Base-by-base conservation (phyloP, 2,888 invertebrate species). In the Melikaiella ostensackeni region DNA sequence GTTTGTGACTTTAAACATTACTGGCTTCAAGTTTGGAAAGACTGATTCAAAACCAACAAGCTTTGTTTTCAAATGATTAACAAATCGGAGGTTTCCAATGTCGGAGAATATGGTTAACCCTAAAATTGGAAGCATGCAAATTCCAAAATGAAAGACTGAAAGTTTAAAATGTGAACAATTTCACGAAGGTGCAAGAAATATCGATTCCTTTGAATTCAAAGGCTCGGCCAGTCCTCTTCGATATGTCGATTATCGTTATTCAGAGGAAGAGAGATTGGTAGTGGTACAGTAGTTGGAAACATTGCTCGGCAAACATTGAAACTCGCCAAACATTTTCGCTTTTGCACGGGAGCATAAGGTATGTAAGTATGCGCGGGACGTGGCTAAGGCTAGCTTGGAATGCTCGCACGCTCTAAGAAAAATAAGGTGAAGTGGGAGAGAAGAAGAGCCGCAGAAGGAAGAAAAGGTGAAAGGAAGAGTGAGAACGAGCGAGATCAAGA, bases 291-390 rank as follows among this genome's bases (percentile, higher is more conserved):
- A 21, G 63, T 24, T 59, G 63, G 33, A 16, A 70, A 70, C 30
- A 50, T 70, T 70, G 70, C 70, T 63, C 63, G 35, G 63, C 33
- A 63, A 63, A 63, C 63, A 63, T 63, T 9, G 63, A 63, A 63
- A 21, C 63, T 70, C 70, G 30, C 70, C n/a, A 70, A 70, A 70
- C 50, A 70, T 70, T 70, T 70, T 70, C 80, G 79, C 83, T 80
- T 80, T 80, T 75, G 74, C 73, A 81, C 81, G 80, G 81, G 80
- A 85, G 82, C 82, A 79, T 81, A 82, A 82, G 83, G 82, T 85
- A 82, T 79, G 83, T 85, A 85, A 86, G 85, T 86, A 86, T 86
- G 85, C 85, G 83, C 80, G 81, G 81, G 82, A 86, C 83, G 84
- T 86, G 85, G 84, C 82, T 82, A 82, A 84, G 81, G 78, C 77